Evolutionary conservation across 2,797 vertebrate species (phyloP), one percentile per base, ranked within the genome.

Genomic region (Peromyscus attwateri): DNA sequence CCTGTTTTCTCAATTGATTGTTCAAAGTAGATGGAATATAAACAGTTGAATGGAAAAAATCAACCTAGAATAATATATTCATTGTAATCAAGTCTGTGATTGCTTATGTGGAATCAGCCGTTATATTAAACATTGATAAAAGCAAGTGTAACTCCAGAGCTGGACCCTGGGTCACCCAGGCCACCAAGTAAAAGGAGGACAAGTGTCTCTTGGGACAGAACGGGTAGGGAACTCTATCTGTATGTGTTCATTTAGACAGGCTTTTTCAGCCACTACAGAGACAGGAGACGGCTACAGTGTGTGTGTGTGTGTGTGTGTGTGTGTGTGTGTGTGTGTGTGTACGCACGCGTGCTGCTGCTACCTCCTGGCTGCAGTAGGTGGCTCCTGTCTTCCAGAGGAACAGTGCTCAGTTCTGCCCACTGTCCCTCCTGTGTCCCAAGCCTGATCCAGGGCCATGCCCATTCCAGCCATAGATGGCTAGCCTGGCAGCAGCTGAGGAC

Each of bases 31-130:
- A 95, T 98, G 97, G 95, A 98, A 81, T 97, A 97, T 97, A 98
- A 98, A 92, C 29, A 97, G 98, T 98, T 97, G 97, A 98, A 98
- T 95, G 97, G 71, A 98, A 98, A 97, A 98, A 73, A 91, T 87
- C 87, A 98, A 96, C 64, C 95, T 98, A 98, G 97, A 98, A 98
- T 98, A 98, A 98, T 98, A 98, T 97, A 98, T 98, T 98, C 34
- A 98, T 98, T 98, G 98, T 98, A 98, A 98, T 98, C 96, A 89
- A 98, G 90, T 92, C 95, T 98, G 92, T 97, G 98, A 98, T 98
- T 98, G 98, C 98, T 98, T 98, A 97, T 98, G 96, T 98, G 77
- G 96, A 92, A 97, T 98, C 98, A 98, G 83, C 96, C 68, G 97
- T 87, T 95, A 71, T 96, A 57, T 92, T 94, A 97, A 94, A 96